Base-by-base conservation (phyloP, 2,797 vertebrate genomes). In the Anisognathus igniventris region DNA sequence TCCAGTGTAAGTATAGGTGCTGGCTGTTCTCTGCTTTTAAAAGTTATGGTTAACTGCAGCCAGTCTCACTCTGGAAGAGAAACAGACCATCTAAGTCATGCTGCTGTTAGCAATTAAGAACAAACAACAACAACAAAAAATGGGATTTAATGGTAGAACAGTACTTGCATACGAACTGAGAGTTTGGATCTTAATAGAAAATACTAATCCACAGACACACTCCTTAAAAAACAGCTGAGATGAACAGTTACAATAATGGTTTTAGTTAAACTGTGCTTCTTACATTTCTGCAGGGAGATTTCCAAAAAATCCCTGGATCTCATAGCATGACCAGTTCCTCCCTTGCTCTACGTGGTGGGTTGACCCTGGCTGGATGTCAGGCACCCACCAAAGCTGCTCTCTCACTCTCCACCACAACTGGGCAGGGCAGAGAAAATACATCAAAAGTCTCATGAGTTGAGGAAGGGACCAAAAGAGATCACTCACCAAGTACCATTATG, bases 321-420 rank as follows among this genome's bases (percentile, higher is more conserved):
- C 1, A 1, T 31, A 20, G 8, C 23, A 30, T 3, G 1, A 50
- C n/a, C 27, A 60, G 3, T 57, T 79, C 21, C 12, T 73, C 15
- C 31, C 6, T 64, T 62, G 13, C 23, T 31, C 24, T 19, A 0
- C 20, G 7, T 53, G 25, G 9, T 51, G 10, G 7, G 2, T 14
- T 47, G 39, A 45, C 33, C 51, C 15, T 65, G 39, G 2, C 11
- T 88, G 31, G 37, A 28, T 53, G 19, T 3, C 33, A 71, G 33
- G 13, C 45, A 71, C 9, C 11, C 45, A 53, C 33, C 7, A 35
- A 65, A 77, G 45, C 25, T 39, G 4, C 51, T 42, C 39, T 40
- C 30, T 77, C 15, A 47, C 4, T 58, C 12, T 50, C 14, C 12
- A 19, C 22, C 30, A 51, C 33, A 58, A 12, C 15, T 35, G 22